These are phyloP conservation scores for Gymnoscopelus braueri DNA, from an alignment of 2,797 vertebrate species.

Conservation along the genomic window DNA sequence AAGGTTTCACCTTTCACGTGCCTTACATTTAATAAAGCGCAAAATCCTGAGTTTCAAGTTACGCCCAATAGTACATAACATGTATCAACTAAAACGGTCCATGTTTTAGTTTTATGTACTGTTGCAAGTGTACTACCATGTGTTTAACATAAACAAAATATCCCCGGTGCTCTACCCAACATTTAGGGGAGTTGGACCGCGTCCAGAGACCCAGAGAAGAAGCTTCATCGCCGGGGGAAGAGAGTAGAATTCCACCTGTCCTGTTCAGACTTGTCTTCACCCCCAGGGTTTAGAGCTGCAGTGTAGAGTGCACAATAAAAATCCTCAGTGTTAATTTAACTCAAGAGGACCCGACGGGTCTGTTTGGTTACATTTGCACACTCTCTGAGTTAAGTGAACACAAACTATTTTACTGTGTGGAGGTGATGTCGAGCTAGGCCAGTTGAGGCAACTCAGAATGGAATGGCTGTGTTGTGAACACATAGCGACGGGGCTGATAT, in stretches of 20 bases:
- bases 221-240: not conserved
- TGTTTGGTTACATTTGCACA: no score
- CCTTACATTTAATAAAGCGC: no score
- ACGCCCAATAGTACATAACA: not conserved
- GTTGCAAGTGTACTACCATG: no score
- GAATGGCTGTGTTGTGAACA: not conserved
- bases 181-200: not conserved
- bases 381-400: no score
- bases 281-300: not conserved
- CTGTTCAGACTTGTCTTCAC: slow-evolving; percentile 8
- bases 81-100: not conserved
- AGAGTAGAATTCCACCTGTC: slow-evolving; percentile 1
- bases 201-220: not conserved
- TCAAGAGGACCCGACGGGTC: no score
- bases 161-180: not conserved
- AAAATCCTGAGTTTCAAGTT: not conserved
- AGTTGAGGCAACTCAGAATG: not conserved
- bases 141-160: not conserved
- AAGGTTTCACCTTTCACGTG: no score
- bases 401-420: not conserved
- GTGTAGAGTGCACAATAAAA: not conserved
- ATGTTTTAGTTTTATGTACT: no score
- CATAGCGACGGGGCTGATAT: not conserved
- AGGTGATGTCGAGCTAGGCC: not conserved
- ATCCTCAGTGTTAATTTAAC: slow-evolving; percentile 2